Evolutionary conservation across 2,888 invertebrate species (phyloP).

Genomic region (Ceramica pisi): DNA sequence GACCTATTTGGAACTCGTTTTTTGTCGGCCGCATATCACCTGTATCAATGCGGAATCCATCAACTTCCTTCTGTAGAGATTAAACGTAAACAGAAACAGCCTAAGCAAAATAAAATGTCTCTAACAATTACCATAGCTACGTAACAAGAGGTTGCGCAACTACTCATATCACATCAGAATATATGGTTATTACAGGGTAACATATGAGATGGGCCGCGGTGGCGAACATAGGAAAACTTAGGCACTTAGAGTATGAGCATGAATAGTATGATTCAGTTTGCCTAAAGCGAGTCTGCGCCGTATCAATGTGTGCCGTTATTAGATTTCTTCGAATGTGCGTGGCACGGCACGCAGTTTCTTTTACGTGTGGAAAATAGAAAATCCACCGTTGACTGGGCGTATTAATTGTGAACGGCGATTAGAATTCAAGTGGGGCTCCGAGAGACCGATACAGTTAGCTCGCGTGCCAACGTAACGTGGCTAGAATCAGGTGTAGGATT

Average conservation of each 20-base stretch:
- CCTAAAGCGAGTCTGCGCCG: constrained; percentile 28
- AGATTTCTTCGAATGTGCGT: constrained; percentile 85
- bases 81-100: constrained; percentile 21
- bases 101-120: constrained; percentile 12
- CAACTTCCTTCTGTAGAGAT: constrained; percentile 73
- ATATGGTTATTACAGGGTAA: constrained; percentile 23
- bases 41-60: constrained; percentile 64
- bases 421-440: constrained; percentile 86
- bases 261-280: constrained; percentile 44
- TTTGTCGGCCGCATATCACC: constrained; percentile 71
- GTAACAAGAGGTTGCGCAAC: constrained; percentile 48
- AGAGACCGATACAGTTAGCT: constrained; percentile 87
- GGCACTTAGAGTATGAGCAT: neutral
- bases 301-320: constrained; percentile 77
- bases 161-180: constrained; percentile 16
- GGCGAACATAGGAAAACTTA: neutral
- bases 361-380: constrained; percentile 91
- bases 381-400: constrained; percentile 89
- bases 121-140: constrained; percentile 6
- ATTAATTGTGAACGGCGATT: constrained; percentile 88
- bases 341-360: constrained; percentile 87
- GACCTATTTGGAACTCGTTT: constrained; percentile 88
- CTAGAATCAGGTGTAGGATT: constrained; percentile 81
- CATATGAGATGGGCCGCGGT: neutral
- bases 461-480: constrained; percentile 86